Conservation (phyloP, 2,888 invertebrate species). For the Margaritifera margaritifera region DNA sequence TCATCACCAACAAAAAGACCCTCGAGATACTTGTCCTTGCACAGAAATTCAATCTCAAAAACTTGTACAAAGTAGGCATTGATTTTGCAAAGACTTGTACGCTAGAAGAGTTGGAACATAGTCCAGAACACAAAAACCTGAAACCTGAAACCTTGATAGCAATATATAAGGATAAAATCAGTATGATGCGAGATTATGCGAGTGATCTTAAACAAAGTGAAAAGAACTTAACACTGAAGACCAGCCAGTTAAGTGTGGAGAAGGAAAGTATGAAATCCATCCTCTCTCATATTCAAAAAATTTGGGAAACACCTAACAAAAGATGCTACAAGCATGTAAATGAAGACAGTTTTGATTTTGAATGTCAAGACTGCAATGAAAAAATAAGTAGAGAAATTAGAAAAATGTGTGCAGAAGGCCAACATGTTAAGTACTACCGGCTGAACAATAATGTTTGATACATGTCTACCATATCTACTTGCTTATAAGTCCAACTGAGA, state of each 20-base stretch:
- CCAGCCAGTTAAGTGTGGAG: conserved; percentile 37
- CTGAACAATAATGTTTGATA: conserved; percentile 15
- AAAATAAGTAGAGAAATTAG: conserved; percentile 45
- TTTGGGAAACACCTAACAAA: conserved; percentile 52
- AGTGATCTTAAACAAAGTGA: conserved; percentile 42
- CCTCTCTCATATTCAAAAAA: conserved; percentile 37
- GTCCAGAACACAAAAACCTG: conserved; percentile 46
- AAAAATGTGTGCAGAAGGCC: conserved; percentile 48
- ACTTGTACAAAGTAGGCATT: conserved; percentile 51
- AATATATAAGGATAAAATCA: conserved; percentile 51
- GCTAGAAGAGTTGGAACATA: conserved; percentile 57
- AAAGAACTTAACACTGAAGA: conserved; percentile 29
- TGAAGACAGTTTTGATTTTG: conserved; percentile 42
- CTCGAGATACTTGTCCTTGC: conserved; percentile 64
- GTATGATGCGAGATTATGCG: conserved; percentile 45
- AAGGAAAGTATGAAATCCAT: conserved; percentile 41
- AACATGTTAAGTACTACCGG: conserved; percentile 43
- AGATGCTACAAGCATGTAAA: conserved; percentile 50
- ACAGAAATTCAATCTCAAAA: conserved; percentile 51
- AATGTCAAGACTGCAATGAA: conserved; percentile 52
- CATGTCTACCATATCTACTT: too few relatives aligned
- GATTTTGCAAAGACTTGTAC: conserved; percentile 56
- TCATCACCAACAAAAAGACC: conserved; percentile 55
- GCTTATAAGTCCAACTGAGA: too few relatives aligned
- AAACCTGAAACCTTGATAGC: conserved; percentile 54